phyloP scores from a whole-genome alignment of 2,888 invertebrate species.

The Cotesia congregata region DNA sequence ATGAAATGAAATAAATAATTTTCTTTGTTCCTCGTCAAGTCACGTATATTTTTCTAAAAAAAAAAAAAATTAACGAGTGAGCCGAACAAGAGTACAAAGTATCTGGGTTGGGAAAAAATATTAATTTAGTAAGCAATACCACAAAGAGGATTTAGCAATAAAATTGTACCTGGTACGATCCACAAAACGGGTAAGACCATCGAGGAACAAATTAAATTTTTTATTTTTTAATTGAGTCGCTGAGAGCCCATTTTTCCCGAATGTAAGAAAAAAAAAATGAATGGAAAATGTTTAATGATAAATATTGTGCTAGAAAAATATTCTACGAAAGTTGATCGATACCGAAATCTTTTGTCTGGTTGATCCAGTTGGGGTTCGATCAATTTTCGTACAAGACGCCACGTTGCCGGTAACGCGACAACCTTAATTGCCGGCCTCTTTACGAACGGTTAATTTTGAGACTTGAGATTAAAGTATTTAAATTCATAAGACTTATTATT shows the following conservation, averaged over 20 bases:
- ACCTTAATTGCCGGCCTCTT: slow-evolving; percentile 36
- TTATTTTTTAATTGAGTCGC: slow-evolving; percentile 32
- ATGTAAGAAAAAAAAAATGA: neutral
- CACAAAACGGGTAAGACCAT: neutral
- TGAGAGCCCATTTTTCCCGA: slow-evolving; percentile 54
- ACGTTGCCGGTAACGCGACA: slow-evolving; percentile 10
- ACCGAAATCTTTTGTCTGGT: slow-evolving; percentile 59
- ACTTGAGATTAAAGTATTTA: neutral
- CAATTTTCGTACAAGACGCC: slow-evolving; percentile 52
- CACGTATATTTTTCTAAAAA: slow-evolving; percentile 6
- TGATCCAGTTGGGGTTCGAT: slow-evolving; percentile 66
- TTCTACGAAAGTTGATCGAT: slow-evolving; percentile 58
- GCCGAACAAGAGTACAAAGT: slow-evolving; percentile 5
- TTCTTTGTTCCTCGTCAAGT: slow-evolving; percentile 16
- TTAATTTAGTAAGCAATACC: slow-evolving; percentile 21
- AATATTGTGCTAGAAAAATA: slow-evolving; percentile 27
- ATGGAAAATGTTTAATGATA: slow-evolving; percentile 10
- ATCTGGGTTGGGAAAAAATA: neutral
- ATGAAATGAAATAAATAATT: slow-evolving; percentile 11
- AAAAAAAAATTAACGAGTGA: neutral
- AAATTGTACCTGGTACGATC: neutral
- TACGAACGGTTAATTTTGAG: slow-evolving; percentile 42
- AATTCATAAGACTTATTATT: neutral
- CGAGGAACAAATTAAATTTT: slow-evolving; percentile 2
- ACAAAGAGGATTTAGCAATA: neutral